These are phyloP conservation scores for Cranoglanis bouderius DNA, from an alignment of 2,113 vertebrate species.

Conservation along the genomic window DNA sequence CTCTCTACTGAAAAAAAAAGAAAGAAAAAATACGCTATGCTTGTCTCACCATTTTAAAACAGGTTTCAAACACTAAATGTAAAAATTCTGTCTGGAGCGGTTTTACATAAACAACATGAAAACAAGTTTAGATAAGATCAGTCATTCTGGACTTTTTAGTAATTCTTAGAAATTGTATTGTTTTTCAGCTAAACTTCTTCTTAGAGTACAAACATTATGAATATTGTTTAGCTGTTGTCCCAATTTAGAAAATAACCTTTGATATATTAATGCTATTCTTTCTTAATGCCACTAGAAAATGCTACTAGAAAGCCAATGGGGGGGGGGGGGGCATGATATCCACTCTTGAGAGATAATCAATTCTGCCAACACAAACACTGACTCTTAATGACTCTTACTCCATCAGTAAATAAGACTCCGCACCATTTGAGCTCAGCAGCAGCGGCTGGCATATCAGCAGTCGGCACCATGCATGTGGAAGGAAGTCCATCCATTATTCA, in stretches of 20 bases:
- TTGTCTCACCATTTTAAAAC: background rate
- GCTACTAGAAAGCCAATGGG: background rate
- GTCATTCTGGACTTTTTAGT: background rate
- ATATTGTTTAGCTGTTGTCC: slow-evolving; percentile 3
- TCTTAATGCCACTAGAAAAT: background rate
- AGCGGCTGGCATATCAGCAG: slow-evolving; percentile 40
- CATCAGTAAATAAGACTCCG: slow-evolving; percentile 26
- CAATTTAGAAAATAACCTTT: background rate
- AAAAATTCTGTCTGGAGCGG: background rate
- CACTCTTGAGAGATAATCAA: background rate
- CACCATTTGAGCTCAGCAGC: slow-evolving; percentile 50
- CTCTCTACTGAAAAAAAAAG: background rate
- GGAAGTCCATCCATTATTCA: slow-evolving; percentile 56
- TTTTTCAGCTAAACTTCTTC: background rate
- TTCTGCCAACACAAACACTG: slow-evolving; percentile 5
- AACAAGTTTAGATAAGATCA: background rate
- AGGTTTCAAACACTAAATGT: background rate
- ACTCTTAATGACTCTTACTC: slow-evolving; percentile 5
- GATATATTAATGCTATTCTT: background rate
- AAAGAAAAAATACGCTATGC: too few relatives aligned
- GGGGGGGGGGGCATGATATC: too few relatives aligned
- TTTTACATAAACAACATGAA: background rate
- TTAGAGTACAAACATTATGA: background rate
- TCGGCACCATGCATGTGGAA: slow-evolving; percentile 43
- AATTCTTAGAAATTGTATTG: background rate